A percentile compares a stretch with the other conserved stretches of the same genome.
phyloP scores from a whole-genome alignment of 2,888 invertebrate genomes.

The Tiliacea citrago region DNA sequence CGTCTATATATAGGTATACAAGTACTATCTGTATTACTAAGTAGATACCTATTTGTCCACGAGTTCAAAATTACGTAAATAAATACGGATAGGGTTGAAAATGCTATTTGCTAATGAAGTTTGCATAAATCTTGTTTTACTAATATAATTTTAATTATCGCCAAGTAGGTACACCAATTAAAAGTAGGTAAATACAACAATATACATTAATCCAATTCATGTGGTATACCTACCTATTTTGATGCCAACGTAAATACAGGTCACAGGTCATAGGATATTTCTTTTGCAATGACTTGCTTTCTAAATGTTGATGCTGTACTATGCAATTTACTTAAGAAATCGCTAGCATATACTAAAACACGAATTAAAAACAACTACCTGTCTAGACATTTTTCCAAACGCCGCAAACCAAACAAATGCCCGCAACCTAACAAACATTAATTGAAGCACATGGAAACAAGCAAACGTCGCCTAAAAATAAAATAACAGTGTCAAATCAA shows the following conservation, averaged over 20 bases:
- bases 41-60: background rate
- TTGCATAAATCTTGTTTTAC: background rate
- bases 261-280: background rate
- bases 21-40: background rate
- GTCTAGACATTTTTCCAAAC: background rate
- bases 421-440: constrained; percentile 24
- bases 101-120: background rate
- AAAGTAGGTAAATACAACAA: background rate
- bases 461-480: constrained; percentile 42
- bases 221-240: background rate
- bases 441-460: constrained; percentile 49
- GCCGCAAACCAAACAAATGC: constrained; percentile 9
- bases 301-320: background rate
- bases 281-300: background rate
- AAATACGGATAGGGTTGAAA: constrained; percentile 2
- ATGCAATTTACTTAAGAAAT: background rate
- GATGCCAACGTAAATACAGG: background rate
- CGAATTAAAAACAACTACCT: no score
- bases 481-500: constrained; percentile 65
- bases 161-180: background rate
- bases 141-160: background rate
- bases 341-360: background rate
- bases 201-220: background rate
- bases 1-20: background rate
- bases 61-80: background rate